Percentiles rank a stretch among this genome's conserved stretches.
These are phyloP conservation scores for Drosophila crucigera DNA, from an alignment of 2,888 invertebrate genomes.

Conservation along the genomic window DNA sequence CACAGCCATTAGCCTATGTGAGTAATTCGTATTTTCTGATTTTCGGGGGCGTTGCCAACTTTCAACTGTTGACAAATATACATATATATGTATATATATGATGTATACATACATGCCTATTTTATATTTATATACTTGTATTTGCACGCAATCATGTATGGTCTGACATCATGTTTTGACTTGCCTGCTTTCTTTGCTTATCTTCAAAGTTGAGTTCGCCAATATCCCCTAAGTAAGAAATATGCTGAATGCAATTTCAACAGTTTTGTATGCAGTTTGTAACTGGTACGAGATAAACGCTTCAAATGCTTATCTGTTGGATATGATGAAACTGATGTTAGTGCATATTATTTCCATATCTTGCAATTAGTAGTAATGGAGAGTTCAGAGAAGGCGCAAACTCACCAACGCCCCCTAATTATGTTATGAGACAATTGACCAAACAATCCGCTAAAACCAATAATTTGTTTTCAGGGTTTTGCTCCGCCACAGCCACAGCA, in stretches of 20 bases:
- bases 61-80: background rate
- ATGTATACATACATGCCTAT: background rate
- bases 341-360: background rate
- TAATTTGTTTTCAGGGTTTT: slow-evolving; percentile 73
- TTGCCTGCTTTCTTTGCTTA: background rate
- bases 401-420: background rate
- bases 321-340: too few relatives aligned
- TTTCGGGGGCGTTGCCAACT: slow-evolving; percentile 27
- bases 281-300: background rate
- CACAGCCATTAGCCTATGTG: slow-evolving; percentile 72
- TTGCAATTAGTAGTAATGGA: background rate
- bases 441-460: background rate
- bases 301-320: background rate
- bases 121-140: background rate
- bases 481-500: slow-evolving; percentile 59
- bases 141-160: background rate
- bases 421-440: background rate
- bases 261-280: background rate
- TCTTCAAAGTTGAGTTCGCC: background rate
- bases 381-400: background rate
- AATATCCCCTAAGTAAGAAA: background rate
- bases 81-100: background rate
- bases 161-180: slow-evolving; percentile 16
- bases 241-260: background rate
- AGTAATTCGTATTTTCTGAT: slow-evolving; percentile 46